Base-by-base conservation (phyloP, 2,888 invertebrate genomes). In the Bugulina stolonifera region DNA sequence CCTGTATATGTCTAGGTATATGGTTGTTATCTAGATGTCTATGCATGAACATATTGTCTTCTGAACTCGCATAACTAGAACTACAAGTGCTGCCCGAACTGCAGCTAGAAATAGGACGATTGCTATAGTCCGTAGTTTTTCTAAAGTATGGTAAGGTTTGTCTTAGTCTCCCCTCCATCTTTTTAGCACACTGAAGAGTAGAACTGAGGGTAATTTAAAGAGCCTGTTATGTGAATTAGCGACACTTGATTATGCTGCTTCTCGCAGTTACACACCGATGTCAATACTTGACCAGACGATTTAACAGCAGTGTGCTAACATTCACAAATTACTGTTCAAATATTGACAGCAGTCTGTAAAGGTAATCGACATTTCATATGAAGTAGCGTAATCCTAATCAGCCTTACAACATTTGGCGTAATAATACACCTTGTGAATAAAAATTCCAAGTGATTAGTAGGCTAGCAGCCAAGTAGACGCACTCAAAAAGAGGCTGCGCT, bases 41-140 rank as follows among this genome's bases (percentile, higher is more conserved):
- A 14, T 32, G 64, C 18, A 34, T 2, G 18, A 64, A 34, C 64
- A 64, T 64, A 32, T 64, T 64, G 32, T 64, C 32, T 27, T 64
- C 64, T 32, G 64, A 64, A 27, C 64, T 64, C 2, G 64, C 64
- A 64, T 64, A 64, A 32, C 64, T 64, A 14, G 64, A 64, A 34
- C 64, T 64, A 14, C 32, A 25, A 18, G 23, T 25, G 55, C 55
- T 55, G 22, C 23, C 55, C n/a, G 64, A 64, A 32, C 64, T 64
- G 32, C 64, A 64, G 32, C 64, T 64, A 3, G 64, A 64, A 14
- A 64, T 34, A 5, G 10, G 64, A 14, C 64, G 25, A 32, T n/a
- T 64, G 64, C 32, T 22, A 32, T 14, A 64, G 18, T 64, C 64
- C 27, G 32, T 22, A 64, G 27, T 34, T 3, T 27, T 64, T 27